Base-by-base conservation (phyloP, 2,888 invertebrate species). In the Zaprionus obscuricornis region DNA sequence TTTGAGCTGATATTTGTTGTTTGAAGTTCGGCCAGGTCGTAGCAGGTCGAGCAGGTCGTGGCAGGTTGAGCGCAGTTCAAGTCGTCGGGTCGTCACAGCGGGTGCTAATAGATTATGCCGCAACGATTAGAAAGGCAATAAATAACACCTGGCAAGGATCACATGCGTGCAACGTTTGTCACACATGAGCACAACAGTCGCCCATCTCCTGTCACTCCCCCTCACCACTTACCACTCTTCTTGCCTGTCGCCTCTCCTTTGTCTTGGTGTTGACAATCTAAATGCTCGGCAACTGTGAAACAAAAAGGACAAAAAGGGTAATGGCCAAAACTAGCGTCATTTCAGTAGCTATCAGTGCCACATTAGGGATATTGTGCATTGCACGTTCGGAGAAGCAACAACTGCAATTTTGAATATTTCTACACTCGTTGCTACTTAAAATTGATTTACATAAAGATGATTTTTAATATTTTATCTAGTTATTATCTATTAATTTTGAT, bases 131-230 rank as follows among this genome's bases (percentile, higher is more conserved):
- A 73, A 75, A 85, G 71, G 84, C 85, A 84, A 88, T 89, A 87
- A 89, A 89, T 87, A 84, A 81, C 89, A 89, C 89, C 89, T 89
- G 89, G 58, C 72, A 49, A 62, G 59, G 83, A 77, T 89, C 89
- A 83, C 89, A 89, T 88, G 89, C 89, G 86, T 87, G 88, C 66
- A 27, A 16, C 11, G 14, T 18, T 7, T 27, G 22, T 40, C 55
- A 49, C 51, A 50, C 52, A 52, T 49, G 46, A 26, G 33, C 27
- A 17, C 13, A 3, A 40, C 39, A 31, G n/a, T n/a, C n/a, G n/a
- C n/a, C n/a, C n/a, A n/a, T n/a, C n/a, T n/a, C n/a, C n/a, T n/a
- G n/a, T n/a, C n/a, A n/a, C n/a, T n/a, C n/a, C n/a, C n/a, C n/a
- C n/a, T n/a, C n/a, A 37, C 26, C 36, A 56, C 47, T 55, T 60